A percentile compares a stretch with the other conserved stretches of the same genome.
These are phyloP conservation scores for Neodiprion pinetum DNA, from an alignment of 1,140 invertebrate genomes.

Conservation along the genomic window DNA sequence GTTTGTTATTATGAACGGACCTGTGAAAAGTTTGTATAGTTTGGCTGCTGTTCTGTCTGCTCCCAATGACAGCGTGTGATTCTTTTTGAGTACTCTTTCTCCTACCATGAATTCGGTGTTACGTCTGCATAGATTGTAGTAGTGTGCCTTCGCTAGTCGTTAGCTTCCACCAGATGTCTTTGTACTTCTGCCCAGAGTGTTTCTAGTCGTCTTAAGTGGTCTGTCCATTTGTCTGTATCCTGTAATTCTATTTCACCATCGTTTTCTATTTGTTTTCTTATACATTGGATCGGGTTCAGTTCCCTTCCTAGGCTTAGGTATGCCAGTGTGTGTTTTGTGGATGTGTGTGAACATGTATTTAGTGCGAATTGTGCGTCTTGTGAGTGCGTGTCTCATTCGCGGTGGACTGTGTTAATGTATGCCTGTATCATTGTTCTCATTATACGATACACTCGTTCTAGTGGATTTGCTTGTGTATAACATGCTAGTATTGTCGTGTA, in stretches of 20 bases:
- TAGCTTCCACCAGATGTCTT: background rate
- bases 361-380: background rate
- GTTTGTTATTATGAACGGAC: background rate
- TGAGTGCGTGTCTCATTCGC: too few species aligned
- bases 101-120: background rate
- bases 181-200: background rate
- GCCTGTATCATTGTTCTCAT: background rate
- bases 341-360: background rate
- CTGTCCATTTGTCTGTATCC: background rate
- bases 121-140: background rate
- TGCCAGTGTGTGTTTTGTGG: background rate
- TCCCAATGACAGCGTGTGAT: background rate
- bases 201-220: background rate
- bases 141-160: background rate
- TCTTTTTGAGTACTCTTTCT: background rate
- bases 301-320: background rate
- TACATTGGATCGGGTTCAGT: background rate
- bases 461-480: background rate
- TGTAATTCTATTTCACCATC: background rate
- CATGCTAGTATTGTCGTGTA: too few species aligned
- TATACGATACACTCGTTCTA: background rate
- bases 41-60: background rate
- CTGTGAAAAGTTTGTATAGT: background rate
- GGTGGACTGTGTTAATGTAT: background rate
- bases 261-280: background rate